These are phyloP conservation scores for Cylas formicarius DNA, from an alignment of 1,140 invertebrate species.

Conservation along the genomic window DNA sequence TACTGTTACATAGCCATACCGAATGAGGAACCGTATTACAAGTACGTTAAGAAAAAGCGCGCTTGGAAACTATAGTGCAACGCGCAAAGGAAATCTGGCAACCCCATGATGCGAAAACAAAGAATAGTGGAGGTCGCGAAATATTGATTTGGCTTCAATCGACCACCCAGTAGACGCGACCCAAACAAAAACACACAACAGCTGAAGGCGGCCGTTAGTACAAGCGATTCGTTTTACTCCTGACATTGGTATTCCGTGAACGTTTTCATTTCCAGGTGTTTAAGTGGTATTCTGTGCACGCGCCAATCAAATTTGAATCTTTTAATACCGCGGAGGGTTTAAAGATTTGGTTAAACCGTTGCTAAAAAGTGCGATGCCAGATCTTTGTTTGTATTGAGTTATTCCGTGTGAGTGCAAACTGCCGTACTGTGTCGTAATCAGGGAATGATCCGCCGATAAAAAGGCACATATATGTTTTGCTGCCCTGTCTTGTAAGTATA, in stretches of 20 bases:
- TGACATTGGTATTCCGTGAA: conserved; percentile 8
- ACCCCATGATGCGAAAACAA: conserved; percentile 14
- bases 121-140: conserved; percentile 10
- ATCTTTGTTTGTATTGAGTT: conserved; percentile 5
- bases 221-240: not conserved
- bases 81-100: no score
- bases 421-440: no score
- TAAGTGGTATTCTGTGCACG: no score
- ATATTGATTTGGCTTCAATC: conserved; percentile 13
- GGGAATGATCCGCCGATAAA: no score
- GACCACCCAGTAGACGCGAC: conserved; percentile 11
- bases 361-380: not conserved
- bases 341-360: not conserved
- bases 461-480: no score
- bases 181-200: conserved; percentile 16
- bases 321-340: not conserved
- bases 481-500: no score
- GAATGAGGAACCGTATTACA: no score
- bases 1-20: no score
- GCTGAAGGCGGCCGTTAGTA: conserved; percentile 12
- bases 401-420: no score
- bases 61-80: no score
- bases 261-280: conserved; percentile 5
- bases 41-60: no score
- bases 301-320: not conserved